These are phyloP conservation scores for Rhagoletis pomonella DNA, from an alignment of 1,140 invertebrate genomes.

Conservation along the genomic window DNA sequence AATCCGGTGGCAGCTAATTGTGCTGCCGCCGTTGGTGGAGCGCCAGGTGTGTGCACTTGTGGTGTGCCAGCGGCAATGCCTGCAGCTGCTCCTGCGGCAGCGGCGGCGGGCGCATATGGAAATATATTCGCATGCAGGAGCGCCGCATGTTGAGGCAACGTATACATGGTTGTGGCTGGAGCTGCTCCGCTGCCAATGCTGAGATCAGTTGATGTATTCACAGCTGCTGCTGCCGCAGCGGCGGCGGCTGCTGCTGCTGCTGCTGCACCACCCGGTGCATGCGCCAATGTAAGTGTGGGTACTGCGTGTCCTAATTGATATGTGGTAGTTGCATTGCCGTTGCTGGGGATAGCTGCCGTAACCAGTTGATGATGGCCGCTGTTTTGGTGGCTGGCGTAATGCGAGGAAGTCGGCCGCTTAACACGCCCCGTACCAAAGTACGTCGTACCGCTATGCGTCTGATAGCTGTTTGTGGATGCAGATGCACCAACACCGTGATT, in stretches of 20 bases:
- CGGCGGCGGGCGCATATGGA: slow-evolving; percentile 66
- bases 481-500: slow-evolving; percentile 25
- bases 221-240: slow-evolving; percentile 59
- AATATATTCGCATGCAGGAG: slow-evolving; percentile 72
- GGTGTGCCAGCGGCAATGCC: slow-evolving; percentile 55
- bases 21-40: slow-evolving; percentile 16
- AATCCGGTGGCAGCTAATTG: slow-evolving; percentile 48
- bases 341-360: slow-evolving; percentile 57
- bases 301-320: slow-evolving; percentile 68
- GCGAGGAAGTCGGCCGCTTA: slow-evolving; percentile 62
- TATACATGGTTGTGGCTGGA: slow-evolving; percentile 65
- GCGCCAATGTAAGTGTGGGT: slow-evolving; percentile 69
- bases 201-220: slow-evolving; percentile 63
- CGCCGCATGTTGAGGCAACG: slow-evolving; percentile 71
- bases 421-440: slow-evolving; percentile 63
- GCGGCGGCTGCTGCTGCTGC: slow-evolving; percentile 60
- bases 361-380: slow-evolving; percentile 60
- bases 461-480: slow-evolving; percentile 38
- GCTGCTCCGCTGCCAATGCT: slow-evolving; percentile 61
- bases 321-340: slow-evolving; percentile 65
- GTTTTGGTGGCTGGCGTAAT: slow-evolving; percentile 58
- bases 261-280: slow-evolving; percentile 58
- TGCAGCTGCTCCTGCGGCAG: slow-evolving; percentile 59
- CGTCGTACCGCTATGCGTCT: slow-evolving; percentile 55
- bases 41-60: slow-evolving; percentile 49